phyloP scores from a whole-genome alignment of 2,113 vertebrate genomes.

The Ranitomeya variabilis region DNA sequence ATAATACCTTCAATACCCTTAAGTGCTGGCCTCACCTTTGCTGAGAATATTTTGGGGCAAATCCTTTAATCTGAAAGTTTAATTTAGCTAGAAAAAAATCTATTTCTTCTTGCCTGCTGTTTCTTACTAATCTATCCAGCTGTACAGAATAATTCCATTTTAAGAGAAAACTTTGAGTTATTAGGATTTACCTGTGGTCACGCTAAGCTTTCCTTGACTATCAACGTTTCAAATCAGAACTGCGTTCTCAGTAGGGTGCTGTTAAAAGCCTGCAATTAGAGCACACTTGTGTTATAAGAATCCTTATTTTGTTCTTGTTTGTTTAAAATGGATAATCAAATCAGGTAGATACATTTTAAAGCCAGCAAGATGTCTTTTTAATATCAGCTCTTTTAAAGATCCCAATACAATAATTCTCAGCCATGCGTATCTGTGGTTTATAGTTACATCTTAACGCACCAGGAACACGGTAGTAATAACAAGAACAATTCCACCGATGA shows the following conservation, averaged over 20 bases:
- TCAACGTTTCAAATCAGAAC: conserved; percentile 28
- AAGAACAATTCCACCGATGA: background rate
- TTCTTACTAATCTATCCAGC: conserved; percentile 61
- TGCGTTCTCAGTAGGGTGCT: conserved; percentile 25
- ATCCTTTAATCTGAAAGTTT: conserved; percentile 67
- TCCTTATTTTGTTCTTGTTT: conserved; percentile 51
- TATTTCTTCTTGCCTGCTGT: conserved; percentile 64
- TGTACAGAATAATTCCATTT: conserved; percentile 60
- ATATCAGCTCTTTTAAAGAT: conserved; percentile 29
- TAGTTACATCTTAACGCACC: background rate
- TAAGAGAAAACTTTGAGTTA: conserved; percentile 55
- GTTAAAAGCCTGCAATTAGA: conserved; percentile 56
- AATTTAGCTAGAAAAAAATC: conserved; percentile 56
- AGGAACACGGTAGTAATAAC: background rate
- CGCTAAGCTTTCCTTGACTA: conserved; percentile 59
- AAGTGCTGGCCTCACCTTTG: conserved; percentile 56
- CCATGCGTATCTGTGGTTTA: background rate
- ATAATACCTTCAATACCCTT: conserved; percentile 58
- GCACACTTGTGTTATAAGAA: conserved; percentile 37
- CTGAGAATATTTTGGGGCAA: conserved; percentile 61
- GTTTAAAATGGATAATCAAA: conserved; percentile 54
- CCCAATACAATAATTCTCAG: background rate
- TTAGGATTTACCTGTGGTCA: conserved; percentile 63
- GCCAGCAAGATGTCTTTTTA: conserved; percentile 23
- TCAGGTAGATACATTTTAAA: conserved; percentile 40